A percentile compares a stretch with the other conserved stretches of the same genome.
These are phyloP conservation scores for Germaria angustata DNA, from an alignment of 2,888 invertebrate species.

Conservation along the genomic window DNA sequence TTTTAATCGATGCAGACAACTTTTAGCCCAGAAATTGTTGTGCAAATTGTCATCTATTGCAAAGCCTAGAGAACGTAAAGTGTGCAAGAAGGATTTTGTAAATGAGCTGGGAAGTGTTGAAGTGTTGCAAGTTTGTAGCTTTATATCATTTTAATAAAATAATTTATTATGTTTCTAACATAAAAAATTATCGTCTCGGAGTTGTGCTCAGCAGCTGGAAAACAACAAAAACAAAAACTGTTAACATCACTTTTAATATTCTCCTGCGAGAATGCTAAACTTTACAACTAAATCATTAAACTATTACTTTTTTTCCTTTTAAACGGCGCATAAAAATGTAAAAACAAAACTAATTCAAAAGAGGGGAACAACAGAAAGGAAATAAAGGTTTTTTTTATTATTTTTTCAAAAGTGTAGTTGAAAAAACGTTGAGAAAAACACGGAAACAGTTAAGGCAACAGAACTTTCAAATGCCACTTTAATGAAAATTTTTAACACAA, in stretches of 20 bases:
- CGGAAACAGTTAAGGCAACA: slow-evolving; percentile 66
- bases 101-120: neutral
- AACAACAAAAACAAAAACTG: slow-evolving; percentile 40
- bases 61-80: neutral
- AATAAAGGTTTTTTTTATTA: slow-evolving; percentile 29
- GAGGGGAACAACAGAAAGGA: slow-evolving; percentile 32
- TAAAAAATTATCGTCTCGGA: slow-evolving; percentile 47
- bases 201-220: slow-evolving; percentile 27
- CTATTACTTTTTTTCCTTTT: slow-evolving; percentile 44
- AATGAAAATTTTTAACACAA: slow-evolving; percentile 64
- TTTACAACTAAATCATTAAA: slow-evolving; percentile 65
- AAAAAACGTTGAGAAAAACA: slow-evolving; percentile 55
- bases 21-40: neutral
- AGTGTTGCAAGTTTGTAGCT: neutral
- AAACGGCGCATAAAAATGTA: slow-evolving; percentile 37
- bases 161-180: slow-evolving; percentile 49
- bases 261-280: slow-evolving; percentile 58
- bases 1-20: slow-evolving; percentile 29
- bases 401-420: slow-evolving; percentile 35
- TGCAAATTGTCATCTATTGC: neutral
- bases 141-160: slow-evolving; percentile 41
- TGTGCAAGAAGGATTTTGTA: neutral
- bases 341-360: slow-evolving; percentile 41
- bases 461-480: slow-evolving; percentile 66
- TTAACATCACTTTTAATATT: slow-evolving; percentile 55